These are phyloP conservation scores for Plecotus auritus DNA, from an alignment of 2,113 vertebrate genomes.

Conservation along the genomic window DNA sequence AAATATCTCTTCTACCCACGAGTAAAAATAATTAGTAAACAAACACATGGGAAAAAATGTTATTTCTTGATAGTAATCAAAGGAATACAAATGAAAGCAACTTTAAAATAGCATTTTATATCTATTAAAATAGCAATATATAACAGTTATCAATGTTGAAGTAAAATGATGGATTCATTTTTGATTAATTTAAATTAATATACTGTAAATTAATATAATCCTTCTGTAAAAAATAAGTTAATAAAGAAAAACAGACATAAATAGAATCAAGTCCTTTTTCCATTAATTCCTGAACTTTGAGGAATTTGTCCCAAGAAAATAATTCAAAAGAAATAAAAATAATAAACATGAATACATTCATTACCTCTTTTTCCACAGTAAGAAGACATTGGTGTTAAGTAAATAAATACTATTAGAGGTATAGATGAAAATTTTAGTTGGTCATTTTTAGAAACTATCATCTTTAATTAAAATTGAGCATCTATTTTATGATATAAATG, in stretches of 20 bases:
- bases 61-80: neutral
- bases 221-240: neutral
- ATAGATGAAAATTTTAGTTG: neutral
- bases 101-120: conserved; percentile 10
- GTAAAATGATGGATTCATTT: conserved; percentile 23
- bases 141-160: neutral
- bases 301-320: conserved; percentile 3
- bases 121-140: neutral
- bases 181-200: neutral
- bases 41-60: neutral
- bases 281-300: neutral
- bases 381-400: neutral
- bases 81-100: neutral
- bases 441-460: neutral
- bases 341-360: neutral
- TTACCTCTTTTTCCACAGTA: neutral
- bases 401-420: neutral
- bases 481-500: neutral
- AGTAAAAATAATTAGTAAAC: conserved; percentile 21
- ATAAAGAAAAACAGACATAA: neutral
- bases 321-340: conserved; percentile 2
- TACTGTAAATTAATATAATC: neutral
- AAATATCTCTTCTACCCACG: neutral
- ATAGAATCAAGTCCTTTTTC: neutral
- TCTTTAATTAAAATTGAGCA: neutral